Base-by-base conservation (phyloP, 2,113 vertebrate species). In the Triplophysa dalaica region DNA sequence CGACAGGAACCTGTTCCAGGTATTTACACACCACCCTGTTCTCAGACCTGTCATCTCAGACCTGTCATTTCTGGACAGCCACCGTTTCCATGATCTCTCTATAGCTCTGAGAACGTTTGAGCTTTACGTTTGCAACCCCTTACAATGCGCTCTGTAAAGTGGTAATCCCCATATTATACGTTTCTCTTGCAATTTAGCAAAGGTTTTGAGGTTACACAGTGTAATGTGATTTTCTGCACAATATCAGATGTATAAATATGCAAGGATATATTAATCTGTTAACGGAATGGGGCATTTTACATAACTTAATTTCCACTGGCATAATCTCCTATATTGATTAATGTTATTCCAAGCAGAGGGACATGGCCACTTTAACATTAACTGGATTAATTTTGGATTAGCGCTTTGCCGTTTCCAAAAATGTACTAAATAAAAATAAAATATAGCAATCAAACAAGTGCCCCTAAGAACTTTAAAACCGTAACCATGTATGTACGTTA, bases 381-480 rank as follows among this genome's bases (percentile, higher is more conserved):
- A 91, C 87, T 68, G 89, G 90, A 91, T 92, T 92, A 89, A 61
- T 85, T 84, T 86, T 84, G 90, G 90, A 92, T 92, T 91, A 91
- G 85, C n/a, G 77, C 82, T 81, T 74, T 87, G 62, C 74, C 26
- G 58, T 68, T 72, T 70, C 74, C 13, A 33, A 75, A 75, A 60
- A 67, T 48, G 78, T 67, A 62, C 80, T 54, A 79, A 82, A 81
- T 85, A 80, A 85, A 82, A 80, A 72, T 69, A 63, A 85, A 77
- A 82, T 67, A 77, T 77, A 74, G 45, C 62, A 61, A 85, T 77
- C 68, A 80, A 76, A 19, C 75, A 56, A 77, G 68, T 85, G 81
- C 86, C 80, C 84, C 64, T 77, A 70, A 43, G n/a, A 80, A 69
- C 52, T 54, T 61, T 86, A 83, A 88, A 82, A 76, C 52, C 38